Evolutionary conservation across 2,797 vertebrate species (phyloP).

Genomic region (Paratrypauchen microcephalus): DNA sequence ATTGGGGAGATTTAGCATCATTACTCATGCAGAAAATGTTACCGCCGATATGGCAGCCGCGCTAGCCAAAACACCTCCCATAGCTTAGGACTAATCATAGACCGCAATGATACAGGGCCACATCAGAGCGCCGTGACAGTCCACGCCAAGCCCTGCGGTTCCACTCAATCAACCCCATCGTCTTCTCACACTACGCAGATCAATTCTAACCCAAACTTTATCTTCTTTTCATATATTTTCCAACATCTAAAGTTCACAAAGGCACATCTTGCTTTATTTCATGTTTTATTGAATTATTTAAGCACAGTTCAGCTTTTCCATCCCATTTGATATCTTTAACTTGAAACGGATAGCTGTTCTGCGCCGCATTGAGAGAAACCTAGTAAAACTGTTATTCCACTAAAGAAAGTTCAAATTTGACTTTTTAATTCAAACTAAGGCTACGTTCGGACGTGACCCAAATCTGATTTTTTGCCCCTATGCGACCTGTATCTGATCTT

Average conservation of each 20-base stretch:
- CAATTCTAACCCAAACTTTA: conserved; percentile 19
- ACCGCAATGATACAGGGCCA: conserved; percentile 51
- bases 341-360: conserved; percentile 1
- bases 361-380: conserved; percentile 1
- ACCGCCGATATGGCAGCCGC: conserved; percentile 48
- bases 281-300: conserved; percentile 29
- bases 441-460: too few species aligned
- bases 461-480: too few species aligned
- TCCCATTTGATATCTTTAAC: background rate
- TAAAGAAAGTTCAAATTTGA: background rate
- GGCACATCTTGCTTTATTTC: conserved; percentile 1
- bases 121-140: conserved; percentile 41
- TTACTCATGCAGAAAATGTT: conserved; percentile 36
- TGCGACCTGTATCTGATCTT: too few species aligned
- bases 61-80: conserved; percentile 48
- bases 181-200: conserved; percentile 44
- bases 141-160: conserved; percentile 38
- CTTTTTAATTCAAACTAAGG: conserved; percentile 6
- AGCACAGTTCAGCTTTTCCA: background rate
- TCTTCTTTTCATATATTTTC: conserved; percentile 28
- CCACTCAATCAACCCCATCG: conserved; percentile 49
- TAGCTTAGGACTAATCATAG: conserved; percentile 47
- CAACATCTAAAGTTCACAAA: conserved; percentile 16
- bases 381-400: background rate
- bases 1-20: conserved; percentile 46